Evolutionary conservation across 2,797 vertebrate genomes (phyloP).

Genomic region (Myiotriccus ornatus): DNA sequence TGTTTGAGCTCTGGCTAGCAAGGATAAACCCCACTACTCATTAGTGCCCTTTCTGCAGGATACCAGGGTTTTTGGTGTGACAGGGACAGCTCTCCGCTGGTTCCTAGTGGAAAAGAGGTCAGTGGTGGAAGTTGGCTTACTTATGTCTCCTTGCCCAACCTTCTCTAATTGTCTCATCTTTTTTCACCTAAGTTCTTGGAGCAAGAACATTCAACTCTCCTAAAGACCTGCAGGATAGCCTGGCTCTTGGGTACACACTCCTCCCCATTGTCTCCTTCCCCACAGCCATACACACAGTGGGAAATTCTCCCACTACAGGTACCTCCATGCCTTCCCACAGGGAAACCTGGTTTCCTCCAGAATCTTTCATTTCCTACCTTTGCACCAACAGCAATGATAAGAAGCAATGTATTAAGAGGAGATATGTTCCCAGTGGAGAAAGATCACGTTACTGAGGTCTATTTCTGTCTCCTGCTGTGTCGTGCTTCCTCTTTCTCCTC

Average conservation of each 20-base stretch:
- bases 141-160: background rate
- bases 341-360: background rate
- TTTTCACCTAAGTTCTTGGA: background rate
- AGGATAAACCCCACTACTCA: background rate
- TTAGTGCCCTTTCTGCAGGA: background rate
- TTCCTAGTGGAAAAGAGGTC: background rate
- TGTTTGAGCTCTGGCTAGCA: background rate
- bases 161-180: background rate
- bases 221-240: background rate
- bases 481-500: background rate
- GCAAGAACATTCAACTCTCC: background rate
- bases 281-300: rapidly evolving
- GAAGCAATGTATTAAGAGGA: background rate
- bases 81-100: background rate
- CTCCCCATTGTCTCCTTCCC: background rate
- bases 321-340: rapidly evolving
- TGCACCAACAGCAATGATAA: background rate
- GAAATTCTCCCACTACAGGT: background rate
- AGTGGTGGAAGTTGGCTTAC: background rate
- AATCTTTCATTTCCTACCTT: background rate
- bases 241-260: background rate
- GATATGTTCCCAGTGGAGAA: background rate
- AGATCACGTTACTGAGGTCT: background rate
- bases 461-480: background rate
- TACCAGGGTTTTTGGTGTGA: background rate